Evolutionary conservation across 2,797 vertebrate genomes (phyloP).

Genomic region (Rhynchotus rufescens): DNA sequence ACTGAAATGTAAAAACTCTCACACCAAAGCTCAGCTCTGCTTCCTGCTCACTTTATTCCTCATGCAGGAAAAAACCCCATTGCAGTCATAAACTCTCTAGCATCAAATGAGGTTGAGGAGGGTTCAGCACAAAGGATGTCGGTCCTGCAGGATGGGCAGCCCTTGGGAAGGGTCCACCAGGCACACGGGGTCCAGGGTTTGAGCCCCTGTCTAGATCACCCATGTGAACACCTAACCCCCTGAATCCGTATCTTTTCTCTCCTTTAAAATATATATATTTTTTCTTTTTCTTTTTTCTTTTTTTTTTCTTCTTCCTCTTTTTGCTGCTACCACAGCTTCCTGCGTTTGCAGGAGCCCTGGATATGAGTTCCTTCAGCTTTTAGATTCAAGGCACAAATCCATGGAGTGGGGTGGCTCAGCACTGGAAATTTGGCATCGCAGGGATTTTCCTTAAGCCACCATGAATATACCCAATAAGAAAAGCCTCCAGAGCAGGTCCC

Average conservation of each 20-base stretch:
- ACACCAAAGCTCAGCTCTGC: neutral
- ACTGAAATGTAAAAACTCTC: constrained; percentile 5
- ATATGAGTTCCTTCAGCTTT: neutral
- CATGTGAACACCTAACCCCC: neutral
- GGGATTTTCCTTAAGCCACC: neutral
- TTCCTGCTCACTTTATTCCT: neutral
- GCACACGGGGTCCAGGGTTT: neutral
- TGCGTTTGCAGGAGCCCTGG: neutral
- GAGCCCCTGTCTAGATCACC: neutral
- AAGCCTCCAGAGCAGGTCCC: neutral
- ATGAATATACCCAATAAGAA: neutral
- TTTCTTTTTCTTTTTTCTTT: neutral
- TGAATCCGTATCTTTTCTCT: neutral
- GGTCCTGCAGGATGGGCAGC: neutral
- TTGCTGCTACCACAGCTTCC: neutral
- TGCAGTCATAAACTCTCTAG: neutral
- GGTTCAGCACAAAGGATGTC: neutral
- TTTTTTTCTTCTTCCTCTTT: neutral
- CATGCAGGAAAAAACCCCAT: neutral
- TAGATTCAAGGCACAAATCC: neutral
- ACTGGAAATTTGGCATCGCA: neutral
- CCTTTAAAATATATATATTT: neutral
- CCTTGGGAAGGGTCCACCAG: too few relatives aligned
- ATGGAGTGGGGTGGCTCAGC: neutral
- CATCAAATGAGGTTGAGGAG: accelerated